phyloP scores from a whole-genome alignment of 2,113 vertebrate genomes.

The Lichenostomus cassidix region DNA sequence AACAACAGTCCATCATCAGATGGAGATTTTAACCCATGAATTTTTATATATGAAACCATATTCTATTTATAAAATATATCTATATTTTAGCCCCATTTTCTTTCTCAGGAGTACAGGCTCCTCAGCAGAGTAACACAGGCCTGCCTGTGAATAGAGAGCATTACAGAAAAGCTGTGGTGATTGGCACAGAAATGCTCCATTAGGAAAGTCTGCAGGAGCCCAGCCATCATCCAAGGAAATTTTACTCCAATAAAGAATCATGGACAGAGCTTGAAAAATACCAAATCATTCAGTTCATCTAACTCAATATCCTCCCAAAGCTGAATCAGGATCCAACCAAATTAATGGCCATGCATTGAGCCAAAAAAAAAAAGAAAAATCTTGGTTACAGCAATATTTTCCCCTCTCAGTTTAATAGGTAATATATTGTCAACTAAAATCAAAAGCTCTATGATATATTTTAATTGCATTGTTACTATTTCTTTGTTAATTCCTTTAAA shows the following conservation, averaged over 20 bases:
- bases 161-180: neutral
- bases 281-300: neutral
- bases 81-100: neutral
- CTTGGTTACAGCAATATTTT: neutral
- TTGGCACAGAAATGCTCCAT: neutral
- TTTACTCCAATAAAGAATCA: neutral
- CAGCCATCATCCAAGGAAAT: neutral
- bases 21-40: neutral
- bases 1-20: neutral
- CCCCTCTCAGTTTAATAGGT: neutral
- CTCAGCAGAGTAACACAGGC: neutral
- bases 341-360: neutral
- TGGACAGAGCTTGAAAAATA: neutral
- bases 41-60: neutral
- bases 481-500: neutral
- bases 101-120: neutral
- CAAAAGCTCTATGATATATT: fast-evolving
- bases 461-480: neutral
- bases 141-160: neutral
- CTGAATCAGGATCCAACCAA: neutral
- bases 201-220: neutral
- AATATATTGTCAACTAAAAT: neutral
- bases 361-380: neutral
- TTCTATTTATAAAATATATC: neutral
- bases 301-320: neutral